Evolutionary conservation across 2,113 vertebrate genomes (phyloP).

Genomic region (Jaculus jaculus): DNA sequence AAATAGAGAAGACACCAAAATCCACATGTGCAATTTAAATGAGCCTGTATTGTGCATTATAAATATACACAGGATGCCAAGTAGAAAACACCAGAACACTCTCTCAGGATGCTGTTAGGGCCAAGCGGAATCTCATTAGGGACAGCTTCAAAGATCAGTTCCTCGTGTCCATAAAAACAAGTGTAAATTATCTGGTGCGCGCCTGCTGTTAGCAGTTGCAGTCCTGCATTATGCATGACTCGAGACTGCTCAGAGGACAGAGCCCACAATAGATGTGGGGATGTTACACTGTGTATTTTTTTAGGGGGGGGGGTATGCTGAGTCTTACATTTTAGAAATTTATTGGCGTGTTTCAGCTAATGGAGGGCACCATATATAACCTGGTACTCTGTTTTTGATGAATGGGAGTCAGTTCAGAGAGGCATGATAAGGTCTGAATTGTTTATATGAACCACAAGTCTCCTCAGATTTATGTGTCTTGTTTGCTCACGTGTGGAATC

Average conservation of each 20-base stretch:
- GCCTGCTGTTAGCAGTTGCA: conserved; percentile 87
- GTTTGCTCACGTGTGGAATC: conserved; percentile 19
- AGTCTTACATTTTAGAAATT: conserved; percentile 78
- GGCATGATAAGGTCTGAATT: conserved; percentile 56
- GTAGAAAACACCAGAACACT: conserved; percentile 82
- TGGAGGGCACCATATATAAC: conserved; percentile 76
- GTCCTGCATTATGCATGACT: conserved; percentile 89
- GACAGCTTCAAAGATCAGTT: conserved; percentile 89
- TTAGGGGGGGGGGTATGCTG: conserved; percentile 57
- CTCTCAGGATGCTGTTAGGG: conserved; percentile 88
- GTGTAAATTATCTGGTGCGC: conserved; percentile 90
- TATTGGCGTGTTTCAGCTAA: conserved; percentile 79
- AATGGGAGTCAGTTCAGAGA: conserved; percentile 68
- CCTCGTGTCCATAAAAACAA: conserved; percentile 89
- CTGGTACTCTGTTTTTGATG: conserved; percentile 69
- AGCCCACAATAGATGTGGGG: conserved; percentile 60
- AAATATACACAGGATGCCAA: conserved; percentile 84
- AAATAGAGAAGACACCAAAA: conserved; percentile 60
- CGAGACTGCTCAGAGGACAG: conserved; percentile 70
- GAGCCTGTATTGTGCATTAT: conserved; percentile 80
- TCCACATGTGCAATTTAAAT: conserved; percentile 80
- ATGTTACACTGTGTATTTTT: conserved; percentile 69
- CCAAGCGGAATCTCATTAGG: conserved; percentile 89
- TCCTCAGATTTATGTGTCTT: conserved; percentile 63
- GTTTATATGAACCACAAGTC: conserved; percentile 60